Conservation (phyloP, 2,113 vertebrate species). For the Heliornis fulica region DNA sequence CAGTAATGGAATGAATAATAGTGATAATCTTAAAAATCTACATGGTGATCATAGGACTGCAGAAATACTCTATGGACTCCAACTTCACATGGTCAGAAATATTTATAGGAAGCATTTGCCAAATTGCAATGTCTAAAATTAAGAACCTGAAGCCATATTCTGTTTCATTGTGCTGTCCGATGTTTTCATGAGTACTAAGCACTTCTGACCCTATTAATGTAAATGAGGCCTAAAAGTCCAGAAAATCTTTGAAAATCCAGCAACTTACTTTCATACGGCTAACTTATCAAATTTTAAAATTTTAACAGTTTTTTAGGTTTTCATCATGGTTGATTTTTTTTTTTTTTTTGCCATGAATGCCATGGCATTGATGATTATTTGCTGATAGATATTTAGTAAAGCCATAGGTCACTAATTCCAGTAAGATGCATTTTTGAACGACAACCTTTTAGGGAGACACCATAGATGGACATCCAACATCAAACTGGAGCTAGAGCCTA, state of each 20-base stretch:
- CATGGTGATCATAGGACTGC: neutral
- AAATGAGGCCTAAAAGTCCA: neutral
- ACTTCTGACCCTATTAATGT: neutral
- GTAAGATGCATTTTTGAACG: neutral
- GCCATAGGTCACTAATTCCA: neutral
- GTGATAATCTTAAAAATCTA: neutral
- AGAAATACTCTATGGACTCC: neutral
- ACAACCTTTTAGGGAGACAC: neutral
- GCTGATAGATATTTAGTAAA: neutral
- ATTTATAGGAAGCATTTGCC: neutral
- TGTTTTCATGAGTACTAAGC: neutral
- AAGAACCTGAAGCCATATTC: neutral
- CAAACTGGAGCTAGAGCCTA: neutral
- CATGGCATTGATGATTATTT: neutral
- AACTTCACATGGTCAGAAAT: neutral
- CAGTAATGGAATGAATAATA: neutral
- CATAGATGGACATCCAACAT: neutral
- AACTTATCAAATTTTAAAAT: neutral
- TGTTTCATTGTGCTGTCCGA: neutral
- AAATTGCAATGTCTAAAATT: neutral
- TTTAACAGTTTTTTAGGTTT: neutral
- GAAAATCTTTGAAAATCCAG: neutral
- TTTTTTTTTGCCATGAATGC: neutral
- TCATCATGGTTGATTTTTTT: neutral
- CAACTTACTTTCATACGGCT: neutral